Evolutionary conservation across 2,113 vertebrate genomes (phyloP).

Genomic region (Pteropus alecto): DNA sequence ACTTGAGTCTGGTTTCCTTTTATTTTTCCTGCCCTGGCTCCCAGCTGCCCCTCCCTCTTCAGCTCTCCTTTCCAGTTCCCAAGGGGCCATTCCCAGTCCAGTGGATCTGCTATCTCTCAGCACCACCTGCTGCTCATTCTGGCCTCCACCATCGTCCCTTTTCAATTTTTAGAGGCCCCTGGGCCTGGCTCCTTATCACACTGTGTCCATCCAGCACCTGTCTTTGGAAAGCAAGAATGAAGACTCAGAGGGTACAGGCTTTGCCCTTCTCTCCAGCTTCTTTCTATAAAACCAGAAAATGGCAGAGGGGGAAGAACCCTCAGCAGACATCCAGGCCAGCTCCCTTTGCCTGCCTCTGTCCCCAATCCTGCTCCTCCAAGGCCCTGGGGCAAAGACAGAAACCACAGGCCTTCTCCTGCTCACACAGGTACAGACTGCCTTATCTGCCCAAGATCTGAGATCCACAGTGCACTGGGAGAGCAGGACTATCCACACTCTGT

Average conservation of each 20-base stretch:
- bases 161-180: neutral
- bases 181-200: neutral
- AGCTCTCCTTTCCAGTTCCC: neutral
- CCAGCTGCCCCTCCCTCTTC: neutral
- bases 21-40: neutral
- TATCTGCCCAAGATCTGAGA: neutral
- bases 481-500: neutral
- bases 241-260: neutral
- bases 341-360: neutral
- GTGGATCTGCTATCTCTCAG: constrained; percentile 3
- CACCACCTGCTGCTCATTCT: constrained; percentile 38
- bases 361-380: neutral
- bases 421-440: neutral
- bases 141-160: neutral
- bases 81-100: neutral
- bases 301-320: neutral
- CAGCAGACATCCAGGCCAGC: neutral
- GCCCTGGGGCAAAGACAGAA: neutral
- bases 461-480: neutral
- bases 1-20: neutral
- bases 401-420: neutral
- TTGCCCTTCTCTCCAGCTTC: neutral
- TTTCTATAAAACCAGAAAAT: neutral
- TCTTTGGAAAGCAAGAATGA: neutral
- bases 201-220: neutral